Conservation (phyloP, 2,113 vertebrate genomes). For the Chaetodon auriga region DNA sequence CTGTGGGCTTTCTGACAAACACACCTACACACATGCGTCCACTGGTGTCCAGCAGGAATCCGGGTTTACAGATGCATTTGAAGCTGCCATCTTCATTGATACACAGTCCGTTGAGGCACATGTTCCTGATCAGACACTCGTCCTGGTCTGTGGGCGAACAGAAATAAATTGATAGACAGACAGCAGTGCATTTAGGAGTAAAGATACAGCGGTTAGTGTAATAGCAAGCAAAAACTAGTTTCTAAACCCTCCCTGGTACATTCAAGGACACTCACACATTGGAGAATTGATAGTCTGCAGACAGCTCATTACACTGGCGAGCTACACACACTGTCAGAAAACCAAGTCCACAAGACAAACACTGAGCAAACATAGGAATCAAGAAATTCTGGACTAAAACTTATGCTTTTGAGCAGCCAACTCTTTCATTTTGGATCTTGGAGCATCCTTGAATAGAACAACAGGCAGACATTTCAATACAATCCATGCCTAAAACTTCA, state of each 20-base stretch:
- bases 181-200: neutral
- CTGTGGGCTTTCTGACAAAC: conserved; percentile 39
- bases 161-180: conserved; percentile 4
- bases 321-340: conserved; percentile 3
- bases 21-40: conserved; percentile 85
- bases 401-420: conserved; percentile 5
- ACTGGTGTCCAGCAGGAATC: conserved; percentile 87
- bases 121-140: conserved; percentile 95
- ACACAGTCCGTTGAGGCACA: conserved; percentile 97
- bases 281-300: neutral
- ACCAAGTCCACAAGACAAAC: conserved; percentile 4
- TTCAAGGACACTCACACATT: neutral
- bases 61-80: conserved; percentile 98
- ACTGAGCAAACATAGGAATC: neutral
- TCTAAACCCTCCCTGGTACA: neutral
- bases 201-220: neutral
- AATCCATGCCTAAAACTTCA: neutral
- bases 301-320: neutral
- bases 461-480: neutral
- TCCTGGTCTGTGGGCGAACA: conserved; percentile 89
- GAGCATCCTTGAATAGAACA: conserved; percentile 1
- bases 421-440: conserved; percentile 2
- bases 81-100: conserved; percentile 99
- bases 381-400: neutral
- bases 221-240: too few species aligned